Evolutionary conservation across 1,140 invertebrate species (phyloP), one percentile per base, ranked within the genome.

Genomic region (Papilio helenus): DNA sequence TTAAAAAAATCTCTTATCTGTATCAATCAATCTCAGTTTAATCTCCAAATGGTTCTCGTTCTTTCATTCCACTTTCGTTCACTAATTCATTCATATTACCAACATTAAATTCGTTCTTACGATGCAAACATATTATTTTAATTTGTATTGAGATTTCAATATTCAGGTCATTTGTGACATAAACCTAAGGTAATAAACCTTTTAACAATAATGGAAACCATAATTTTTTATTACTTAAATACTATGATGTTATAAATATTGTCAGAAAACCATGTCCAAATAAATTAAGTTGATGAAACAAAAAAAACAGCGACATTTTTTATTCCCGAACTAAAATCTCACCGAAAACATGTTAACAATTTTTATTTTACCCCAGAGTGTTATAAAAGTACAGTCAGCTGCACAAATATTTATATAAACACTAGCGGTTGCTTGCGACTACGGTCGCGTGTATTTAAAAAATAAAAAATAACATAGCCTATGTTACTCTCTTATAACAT

Each of bases 101-200:
- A 68, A 29, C 26, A 68, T 61, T 61, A 61, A 61, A 61, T 58
- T 58, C n/a, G n/a, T 61, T 20, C n/a, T 10, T 61, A 61, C 58
- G 14, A 34, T 29, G 5, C 26, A 34, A 68, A 29, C 16, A 34
- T 68, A 26, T 61, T 26, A 61, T 29, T 61, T 61, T 10, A 8
- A 61, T 61, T 61, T 39, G 34, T 39, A 7, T 23, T 61, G 58
- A 26, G 58, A 16, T 29, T 68, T 68, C 9, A 61, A 61, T 12
- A 68, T 29, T 68, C 61, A 68, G 61, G 61, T 68, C 26, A 29
- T 29, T 68, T 29, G 61, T 29, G 61, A 68, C 61, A 26, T 26
- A 68, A 68, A 68, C 26, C 26, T 68, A 34, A 68, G 61, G 3
- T 44, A 2, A 3, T n/a, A 2, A 72, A 72, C 71, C 71, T 72